Percentiles rank a stretch among this genome's conserved stretches.
Conservation (phyloP, 2,797 vertebrate species). For the Sphaeramia orbicularis region DNA sequence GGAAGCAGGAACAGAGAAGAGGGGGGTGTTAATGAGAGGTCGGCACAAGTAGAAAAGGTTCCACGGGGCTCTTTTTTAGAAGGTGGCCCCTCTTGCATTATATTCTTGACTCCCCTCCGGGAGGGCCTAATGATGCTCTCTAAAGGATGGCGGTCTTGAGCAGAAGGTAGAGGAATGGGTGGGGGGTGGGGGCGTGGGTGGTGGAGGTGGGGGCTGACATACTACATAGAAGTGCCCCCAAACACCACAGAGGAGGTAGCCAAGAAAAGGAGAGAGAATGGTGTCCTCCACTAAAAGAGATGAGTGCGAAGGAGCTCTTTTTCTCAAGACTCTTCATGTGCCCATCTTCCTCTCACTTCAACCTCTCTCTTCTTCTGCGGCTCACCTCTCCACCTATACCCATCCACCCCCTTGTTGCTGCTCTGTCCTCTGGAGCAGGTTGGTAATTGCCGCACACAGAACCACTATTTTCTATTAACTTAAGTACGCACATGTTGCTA, state of each 20-base stretch:
- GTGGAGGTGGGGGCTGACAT: constrained; percentile 82
- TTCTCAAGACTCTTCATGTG: constrained; percentile 78
- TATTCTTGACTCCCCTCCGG: constrained; percentile 94
- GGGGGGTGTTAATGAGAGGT: constrained; percentile 80
- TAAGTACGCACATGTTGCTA: constrained; percentile 69
- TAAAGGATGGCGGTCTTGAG: constrained; percentile 50
- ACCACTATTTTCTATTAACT: constrained; percentile 70
- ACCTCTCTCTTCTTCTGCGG: constrained; percentile 69
- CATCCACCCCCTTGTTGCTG: constrained; percentile 52
- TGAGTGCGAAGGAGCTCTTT: constrained; percentile 72
- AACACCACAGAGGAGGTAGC: constrained; percentile 55
- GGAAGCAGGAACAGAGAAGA: constrained; percentile 35
- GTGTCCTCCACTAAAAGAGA: constrained; percentile 71
- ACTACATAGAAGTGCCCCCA: constrained; percentile 84
- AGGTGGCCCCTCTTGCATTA: constrained; percentile 92
- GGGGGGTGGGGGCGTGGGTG: constrained; percentile 77
- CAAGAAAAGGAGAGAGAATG: constrained; percentile 62
- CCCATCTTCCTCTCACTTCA: constrained; percentile 78
- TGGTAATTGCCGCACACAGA: constrained; percentile 68
- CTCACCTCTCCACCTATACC: constrained; percentile 69
- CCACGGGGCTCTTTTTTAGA: constrained; percentile 72
- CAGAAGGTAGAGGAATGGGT: constrained; percentile 20
- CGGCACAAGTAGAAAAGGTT: constrained; percentile 68
- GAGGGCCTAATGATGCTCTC: constrained; percentile 89
- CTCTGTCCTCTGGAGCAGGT: constrained; percentile 55